Evolutionary conservation across 2,113 vertebrate species (phyloP), one percentile per base, ranked within the genome.

Genomic region (Pomatostomus ruficeps): DNA sequence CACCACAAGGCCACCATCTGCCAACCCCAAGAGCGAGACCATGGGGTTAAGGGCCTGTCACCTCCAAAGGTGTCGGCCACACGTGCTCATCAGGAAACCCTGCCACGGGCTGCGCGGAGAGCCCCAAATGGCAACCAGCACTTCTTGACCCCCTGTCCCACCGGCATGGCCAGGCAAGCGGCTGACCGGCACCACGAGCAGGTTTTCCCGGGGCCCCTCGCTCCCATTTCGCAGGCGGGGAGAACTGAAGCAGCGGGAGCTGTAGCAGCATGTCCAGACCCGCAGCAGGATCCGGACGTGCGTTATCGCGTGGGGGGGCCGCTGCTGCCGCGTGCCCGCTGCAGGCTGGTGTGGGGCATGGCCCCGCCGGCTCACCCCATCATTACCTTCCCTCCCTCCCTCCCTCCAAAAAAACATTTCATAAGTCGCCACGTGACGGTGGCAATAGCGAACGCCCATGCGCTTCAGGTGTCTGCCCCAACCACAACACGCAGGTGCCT

Each of bases 331-430:
- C 11, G 6, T 78, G 91, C 81, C 92, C 36, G 46, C 94, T 87
- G 88, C 92, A 77, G 81, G 88, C 88, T 84, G 74, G 91, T 28
- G 12, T n/a, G 45, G 92, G 84, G 89, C 93, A 94, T 9, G 11
- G 93, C 93, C 88, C 74, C 48, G 17, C 43, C 9, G 31, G 76
- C 96, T 97, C 92, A 95, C 94, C 92, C 93, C 96, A 86, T 96
- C 94, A 93, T 95, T 95, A 93, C 89, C 92, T 85, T 15, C 79
- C 81, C 75, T 79, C 89, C 92, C 82, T 72, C 82, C 54, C 78
- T 86, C 89, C 94, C 63, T 91, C 90, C 93, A 88, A 95, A 96
- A 96, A 97, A 96, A 94, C 82, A 96, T 97, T 97, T 96, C 94
- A 92, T 95, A 97, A 97, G 94, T 58, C 8, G 29, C 74, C 96